Evolutionary conservation across 1,140 invertebrate species (phyloP).

Genomic region (Drosophila navojoa): DNA sequence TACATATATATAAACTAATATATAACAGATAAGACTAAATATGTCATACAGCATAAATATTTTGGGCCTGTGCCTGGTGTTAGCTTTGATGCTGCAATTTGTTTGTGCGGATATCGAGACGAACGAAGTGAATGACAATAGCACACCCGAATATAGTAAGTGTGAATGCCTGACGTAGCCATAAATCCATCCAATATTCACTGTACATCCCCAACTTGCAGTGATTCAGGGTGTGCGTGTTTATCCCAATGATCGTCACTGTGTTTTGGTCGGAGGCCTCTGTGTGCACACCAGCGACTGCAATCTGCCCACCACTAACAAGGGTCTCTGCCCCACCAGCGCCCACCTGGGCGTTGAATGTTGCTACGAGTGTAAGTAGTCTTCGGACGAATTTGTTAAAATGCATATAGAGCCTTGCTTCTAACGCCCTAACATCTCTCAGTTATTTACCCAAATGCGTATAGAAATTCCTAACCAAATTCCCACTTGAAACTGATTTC

Average conservation of each 20-base stretch:
- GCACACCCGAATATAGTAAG: conserved; percentile 59
- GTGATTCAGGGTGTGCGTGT: conserved; percentile 75
- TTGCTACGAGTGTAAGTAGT: conserved; percentile 83
- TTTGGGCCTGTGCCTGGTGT: conserved; percentile 59
- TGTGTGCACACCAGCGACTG: conserved; percentile 77
- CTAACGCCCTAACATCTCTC: conserved; percentile 13
- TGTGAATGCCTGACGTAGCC: conserved; percentile 9
- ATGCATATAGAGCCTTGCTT: conserved; percentile 1
- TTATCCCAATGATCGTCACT: conserved; percentile 74
- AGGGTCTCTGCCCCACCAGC: conserved; percentile 79
- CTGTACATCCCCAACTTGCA: conserved; percentile 9
- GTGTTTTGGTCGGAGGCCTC: conserved; percentile 74
- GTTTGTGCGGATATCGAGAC: conserved; percentile 59
- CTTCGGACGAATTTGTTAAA: not conserved
- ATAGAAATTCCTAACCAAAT: conserved; percentile 12
- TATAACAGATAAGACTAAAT: conserved; percentile 6
- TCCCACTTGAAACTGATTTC: conserved; percentile 3
- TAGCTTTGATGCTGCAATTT: conserved; percentile 47
- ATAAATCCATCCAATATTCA: not conserved
- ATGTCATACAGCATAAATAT: conserved; percentile 56
- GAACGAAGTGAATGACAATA: conserved; percentile 63
- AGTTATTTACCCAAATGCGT: conserved; percentile 44
- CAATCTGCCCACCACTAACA: conserved; percentile 57
- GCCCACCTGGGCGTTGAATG: conserved; percentile 76
- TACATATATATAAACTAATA: conserved; percentile 5